Conservation (phyloP, 2,797 vertebrate genomes). For the Cichlasoma orientale region DNA sequence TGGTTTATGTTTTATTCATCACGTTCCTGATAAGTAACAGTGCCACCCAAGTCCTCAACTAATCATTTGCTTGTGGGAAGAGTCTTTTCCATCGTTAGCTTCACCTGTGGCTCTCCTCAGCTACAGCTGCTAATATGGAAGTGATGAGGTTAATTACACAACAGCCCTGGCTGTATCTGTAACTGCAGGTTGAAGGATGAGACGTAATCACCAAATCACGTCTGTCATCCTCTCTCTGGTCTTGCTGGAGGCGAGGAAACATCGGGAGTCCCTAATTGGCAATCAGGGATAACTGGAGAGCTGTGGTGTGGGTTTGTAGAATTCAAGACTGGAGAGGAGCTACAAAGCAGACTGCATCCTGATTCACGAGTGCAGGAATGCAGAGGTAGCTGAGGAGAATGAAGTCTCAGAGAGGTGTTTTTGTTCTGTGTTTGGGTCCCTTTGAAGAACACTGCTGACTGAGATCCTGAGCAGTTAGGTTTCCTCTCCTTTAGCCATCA, state of each 20-base stretch:
- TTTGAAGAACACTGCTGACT: slow-evolving; percentile 26
- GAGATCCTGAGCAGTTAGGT: slow-evolving; percentile 14
- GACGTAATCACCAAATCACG: slow-evolving; percentile 44
- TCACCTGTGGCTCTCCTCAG: slow-evolving; percentile 43
- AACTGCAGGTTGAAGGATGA: slow-evolving; percentile 45
- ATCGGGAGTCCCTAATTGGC: slow-evolving; percentile 51
- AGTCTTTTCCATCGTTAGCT: slow-evolving; percentile 45
- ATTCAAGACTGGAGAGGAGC: not conserved
- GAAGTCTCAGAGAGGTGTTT: slow-evolving; percentile 14
- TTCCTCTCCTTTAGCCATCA: not conserved
- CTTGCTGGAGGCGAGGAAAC: slow-evolving; percentile 12
- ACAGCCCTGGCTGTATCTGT: slow-evolving; percentile 21
- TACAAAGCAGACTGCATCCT: slow-evolving; percentile 15
- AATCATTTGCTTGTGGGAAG: slow-evolving; percentile 46
- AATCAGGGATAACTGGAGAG: slow-evolving; percentile 45
- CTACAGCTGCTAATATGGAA: slow-evolving; percentile 41
- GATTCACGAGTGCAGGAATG: slow-evolving; percentile 14
- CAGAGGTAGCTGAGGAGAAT: slow-evolving; percentile 4
- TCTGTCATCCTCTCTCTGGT: slow-evolving; percentile 25
- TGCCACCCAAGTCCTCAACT: slow-evolving; percentile 30
- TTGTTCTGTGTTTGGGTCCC: not conserved
- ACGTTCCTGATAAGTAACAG: slow-evolving; percentile 12
- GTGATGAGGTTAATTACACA: slow-evolving; percentile 41
- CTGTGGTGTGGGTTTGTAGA: not conserved
- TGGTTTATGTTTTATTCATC: slow-evolving; percentile 65